Conservation (phyloP, 2,797 vertebrate genomes). For the Malurus splendens region DNA sequence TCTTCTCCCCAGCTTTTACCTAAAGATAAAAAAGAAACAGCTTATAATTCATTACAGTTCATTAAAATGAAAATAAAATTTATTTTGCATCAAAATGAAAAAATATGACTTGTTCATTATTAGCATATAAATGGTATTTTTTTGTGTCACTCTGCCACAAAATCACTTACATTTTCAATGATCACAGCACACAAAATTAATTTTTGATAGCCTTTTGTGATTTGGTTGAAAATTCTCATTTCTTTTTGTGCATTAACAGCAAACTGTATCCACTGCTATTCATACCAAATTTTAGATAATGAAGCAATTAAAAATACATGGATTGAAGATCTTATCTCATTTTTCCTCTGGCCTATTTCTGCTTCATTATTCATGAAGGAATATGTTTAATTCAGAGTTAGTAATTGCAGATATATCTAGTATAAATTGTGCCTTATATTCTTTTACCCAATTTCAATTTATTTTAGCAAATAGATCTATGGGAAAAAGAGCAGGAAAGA, state of each 20-base stretch:
- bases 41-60: conserved; percentile 74
- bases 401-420: conserved; percentile 78
- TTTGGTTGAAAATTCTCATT: conserved; percentile 77
- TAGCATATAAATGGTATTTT: conserved; percentile 85
- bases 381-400: conserved; percentile 79
- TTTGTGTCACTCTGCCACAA: conserved; percentile 73
- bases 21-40: conserved; percentile 61
- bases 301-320: conserved; percentile 85
- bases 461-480: conserved; percentile 78
- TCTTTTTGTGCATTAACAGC: conserved; percentile 75
- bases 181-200: conserved; percentile 82
- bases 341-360: conserved; percentile 76
- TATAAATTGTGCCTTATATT: conserved; percentile 74
- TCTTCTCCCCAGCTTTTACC: conserved; percentile 53
- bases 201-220: conserved; percentile 84
- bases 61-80: conserved; percentile 78
- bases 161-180: conserved; percentile 78
- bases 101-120: conserved; percentile 73
- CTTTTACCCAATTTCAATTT: conserved; percentile 75
- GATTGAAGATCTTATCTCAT: conserved; percentile 80
- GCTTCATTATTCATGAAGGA: conserved; percentile 80
- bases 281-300: conserved; percentile 80
- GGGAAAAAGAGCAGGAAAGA: conserved; percentile 26
- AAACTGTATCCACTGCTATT: conserved; percentile 76
- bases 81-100: conserved; percentile 77